These are phyloP conservation scores for Tachyglossus aculeatus DNA, from an alignment of 2,797 vertebrate species.

Conservation along the genomic window DNA sequence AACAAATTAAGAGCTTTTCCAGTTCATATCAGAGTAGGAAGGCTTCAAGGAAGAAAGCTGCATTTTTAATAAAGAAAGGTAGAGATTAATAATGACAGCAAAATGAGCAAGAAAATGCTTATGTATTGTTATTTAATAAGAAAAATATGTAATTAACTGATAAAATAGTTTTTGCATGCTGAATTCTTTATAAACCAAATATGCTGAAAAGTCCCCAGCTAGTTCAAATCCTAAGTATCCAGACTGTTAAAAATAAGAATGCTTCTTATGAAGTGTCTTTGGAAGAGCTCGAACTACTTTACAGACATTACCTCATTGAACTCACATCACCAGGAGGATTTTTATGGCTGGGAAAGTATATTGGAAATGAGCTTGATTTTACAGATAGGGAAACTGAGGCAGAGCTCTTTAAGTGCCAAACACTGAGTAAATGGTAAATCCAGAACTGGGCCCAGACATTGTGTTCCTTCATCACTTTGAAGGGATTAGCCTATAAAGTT, in stretches of 20 bases:
- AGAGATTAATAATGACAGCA: constrained; percentile 63
- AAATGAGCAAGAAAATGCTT: constrained; percentile 61
- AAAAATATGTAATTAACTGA: constrained; percentile 68
- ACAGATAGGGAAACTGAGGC: constrained; percentile 54
- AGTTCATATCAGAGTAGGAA: constrained; percentile 54
- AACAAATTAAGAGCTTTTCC: constrained; percentile 43
- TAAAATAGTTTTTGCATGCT: constrained; percentile 56
- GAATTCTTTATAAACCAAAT: constrained; percentile 51
- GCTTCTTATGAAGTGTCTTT: constrained; percentile 68
- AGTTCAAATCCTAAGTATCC: constrained; percentile 48
- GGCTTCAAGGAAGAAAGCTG: constrained; percentile 23
- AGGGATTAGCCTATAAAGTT: constrained; percentile 22
- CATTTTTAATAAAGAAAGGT: constrained; percentile 58
- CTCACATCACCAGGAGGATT: constrained; percentile 51
- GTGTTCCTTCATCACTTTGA: neutral
- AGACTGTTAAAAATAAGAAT: constrained; percentile 63
- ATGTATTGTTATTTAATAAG: constrained; percentile 68
- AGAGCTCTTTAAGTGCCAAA: neutral
- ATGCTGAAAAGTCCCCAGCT: too few species aligned
- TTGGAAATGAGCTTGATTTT: constrained; percentile 1
- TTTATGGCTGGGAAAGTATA: constrained; percentile 50
- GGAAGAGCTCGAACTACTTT: constrained; percentile 51
- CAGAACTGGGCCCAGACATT: neutral
- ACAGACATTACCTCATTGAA: constrained; percentile 67
- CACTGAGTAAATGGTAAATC: neutral